phyloP scores from a whole-genome alignment of 2,888 invertebrate genomes.

The Atherix ibis region DNA sequence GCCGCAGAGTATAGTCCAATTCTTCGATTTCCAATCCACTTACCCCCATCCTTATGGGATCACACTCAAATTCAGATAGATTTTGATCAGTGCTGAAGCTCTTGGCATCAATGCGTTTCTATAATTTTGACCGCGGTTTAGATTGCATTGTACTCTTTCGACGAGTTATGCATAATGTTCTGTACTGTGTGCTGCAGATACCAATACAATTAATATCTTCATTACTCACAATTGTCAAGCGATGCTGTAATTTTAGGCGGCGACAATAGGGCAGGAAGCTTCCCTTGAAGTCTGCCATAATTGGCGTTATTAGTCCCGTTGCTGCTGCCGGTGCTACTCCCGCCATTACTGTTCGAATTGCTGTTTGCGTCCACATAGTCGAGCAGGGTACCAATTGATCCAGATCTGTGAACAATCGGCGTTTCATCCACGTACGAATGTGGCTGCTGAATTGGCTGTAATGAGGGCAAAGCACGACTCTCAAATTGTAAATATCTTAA shows the following conservation, averaged over 20 bases:
- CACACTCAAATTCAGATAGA: too few species aligned
- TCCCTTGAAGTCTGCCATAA: conserved; percentile 10
- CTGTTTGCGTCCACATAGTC: conserved; percentile 6
- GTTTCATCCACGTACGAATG: conserved; percentile 6
- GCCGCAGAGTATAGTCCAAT: too few species aligned
- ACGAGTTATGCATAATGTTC: too few species aligned
- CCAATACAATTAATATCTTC: too few species aligned
- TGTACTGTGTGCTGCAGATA: too few species aligned
- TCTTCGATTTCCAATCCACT: too few species aligned
- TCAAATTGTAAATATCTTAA: conserved; percentile 47
- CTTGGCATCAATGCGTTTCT: too few species aligned
- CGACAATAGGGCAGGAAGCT: conserved; percentile 13
- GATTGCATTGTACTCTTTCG: too few species aligned
- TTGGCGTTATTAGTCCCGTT: neutral
- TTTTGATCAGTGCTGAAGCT: too few species aligned
- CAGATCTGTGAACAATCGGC: conserved; percentile 10
- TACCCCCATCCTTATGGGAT: too few species aligned
- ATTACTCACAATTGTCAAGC: conserved; percentile 15
- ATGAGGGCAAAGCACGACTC: conserved; percentile 28
- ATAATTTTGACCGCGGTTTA: too few species aligned
- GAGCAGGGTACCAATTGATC: conserved; percentile 11
- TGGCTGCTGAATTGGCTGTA: conserved; percentile 21
- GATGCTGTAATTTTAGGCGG: conserved; percentile 12
- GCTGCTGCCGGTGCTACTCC: neutral
- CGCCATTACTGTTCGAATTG: neutral